These are phyloP conservation scores for Scaptomyza cyrtandrae DNA, from an alignment of 2,888 invertebrate genomes.

Conservation along the genomic window DNA sequence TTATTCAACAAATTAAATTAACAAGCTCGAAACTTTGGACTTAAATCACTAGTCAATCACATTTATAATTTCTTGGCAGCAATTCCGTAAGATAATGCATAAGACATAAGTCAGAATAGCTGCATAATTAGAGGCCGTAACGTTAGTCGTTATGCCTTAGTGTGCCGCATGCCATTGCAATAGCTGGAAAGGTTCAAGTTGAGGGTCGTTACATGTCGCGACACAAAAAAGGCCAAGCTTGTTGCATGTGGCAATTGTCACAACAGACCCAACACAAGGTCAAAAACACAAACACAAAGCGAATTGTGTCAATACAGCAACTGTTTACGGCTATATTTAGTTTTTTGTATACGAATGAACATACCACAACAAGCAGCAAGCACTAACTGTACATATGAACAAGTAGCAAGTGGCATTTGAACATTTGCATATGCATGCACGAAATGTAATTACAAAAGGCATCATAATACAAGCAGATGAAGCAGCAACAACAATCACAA, in stretches of 20 bases:
- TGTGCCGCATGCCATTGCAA: constrained; percentile 1
- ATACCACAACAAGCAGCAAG: background rate
- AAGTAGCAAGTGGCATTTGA: background rate
- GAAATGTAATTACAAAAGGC: constrained; percentile 7
- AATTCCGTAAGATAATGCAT: constrained; percentile 59
- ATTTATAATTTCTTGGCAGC: constrained; percentile 27
- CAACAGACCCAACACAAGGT: constrained; percentile 1
- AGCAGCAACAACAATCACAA: constrained; percentile 7
- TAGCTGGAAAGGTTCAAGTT: constrained; percentile 67
- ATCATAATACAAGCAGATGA: constrained; percentile 2
- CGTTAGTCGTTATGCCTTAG: constrained; percentile 8
- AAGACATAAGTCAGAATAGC: constrained; percentile 33
- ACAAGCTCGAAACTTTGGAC: too few species aligned
- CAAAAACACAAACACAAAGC: background rate
- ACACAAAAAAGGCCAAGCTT: constrained; percentile 30
- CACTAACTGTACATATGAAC: constrained; percentile 23
- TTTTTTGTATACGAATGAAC: background rate
- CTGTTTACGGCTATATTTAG: constrained; percentile 50
- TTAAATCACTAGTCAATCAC: constrained; percentile 4
- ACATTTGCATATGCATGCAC: constrained; percentile 18
- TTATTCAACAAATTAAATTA: too few species aligned
- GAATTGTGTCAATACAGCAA: constrained; percentile 16
- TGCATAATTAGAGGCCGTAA: constrained; percentile 36
- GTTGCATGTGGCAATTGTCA: constrained; percentile 42
- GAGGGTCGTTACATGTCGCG: constrained; percentile 55